Evolutionary conservation across 2,888 invertebrate genomes (phyloP).

Genomic region (Campopleginae sp.): DNA sequence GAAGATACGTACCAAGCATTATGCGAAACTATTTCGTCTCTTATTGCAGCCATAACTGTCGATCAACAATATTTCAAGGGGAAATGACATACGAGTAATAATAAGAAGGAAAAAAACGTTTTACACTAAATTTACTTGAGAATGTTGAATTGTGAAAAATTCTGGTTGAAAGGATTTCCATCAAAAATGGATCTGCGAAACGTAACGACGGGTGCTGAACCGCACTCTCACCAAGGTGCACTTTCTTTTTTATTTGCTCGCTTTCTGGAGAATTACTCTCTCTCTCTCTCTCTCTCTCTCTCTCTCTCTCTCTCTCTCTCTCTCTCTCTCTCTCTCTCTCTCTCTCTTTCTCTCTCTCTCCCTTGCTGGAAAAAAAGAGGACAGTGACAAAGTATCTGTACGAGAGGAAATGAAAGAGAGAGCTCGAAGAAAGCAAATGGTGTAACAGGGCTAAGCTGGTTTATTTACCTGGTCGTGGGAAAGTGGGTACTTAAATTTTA

Average conservation of each 20-base stretch:
- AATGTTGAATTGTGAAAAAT: not conserved
- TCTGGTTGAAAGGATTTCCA: not conserved
- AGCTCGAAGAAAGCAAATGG: constrained; percentile 35
- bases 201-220: constrained; percentile 33
- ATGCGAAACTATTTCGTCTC: not conserved
- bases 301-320: constrained; percentile 27
- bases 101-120: not conserved
- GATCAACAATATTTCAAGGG: not conserved
- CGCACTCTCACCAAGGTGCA: constrained; percentile 45
- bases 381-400: constrained; percentile 12
- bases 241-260: constrained; percentile 29
- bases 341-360: constrained; percentile 27
- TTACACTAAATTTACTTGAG: not conserved
- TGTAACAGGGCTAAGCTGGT: constrained; percentile 72
- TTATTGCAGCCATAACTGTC: not conserved
- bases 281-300: constrained; percentile 27
- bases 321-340: constrained; percentile 33
- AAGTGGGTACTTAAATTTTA: constrained; percentile 78
- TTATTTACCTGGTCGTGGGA: constrained; percentile 72
- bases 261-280: constrained; percentile 49
- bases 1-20: not conserved
- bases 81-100: not conserved
- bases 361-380: constrained; percentile 19
- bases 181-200: constrained; percentile 37
- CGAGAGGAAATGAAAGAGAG: constrained; percentile 15